A percentile compares a stretch with the other conserved stretches of the same genome.
Evolutionary conservation across 2,888 invertebrate species (phyloP).

Genomic region (Elysia crispata): DNA sequence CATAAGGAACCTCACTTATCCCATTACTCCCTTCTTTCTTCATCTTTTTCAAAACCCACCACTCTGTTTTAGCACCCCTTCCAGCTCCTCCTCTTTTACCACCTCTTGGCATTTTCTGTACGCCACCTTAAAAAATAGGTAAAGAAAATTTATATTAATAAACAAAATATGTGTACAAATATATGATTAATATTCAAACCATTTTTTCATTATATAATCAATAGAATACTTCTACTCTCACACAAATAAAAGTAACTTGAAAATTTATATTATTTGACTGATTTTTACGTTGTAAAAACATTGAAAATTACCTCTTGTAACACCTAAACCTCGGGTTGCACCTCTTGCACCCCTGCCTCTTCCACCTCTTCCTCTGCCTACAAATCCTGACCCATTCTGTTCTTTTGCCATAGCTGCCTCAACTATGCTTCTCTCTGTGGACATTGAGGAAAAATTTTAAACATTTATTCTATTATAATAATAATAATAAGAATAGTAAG

Average conservation of each 20-base stretch:
- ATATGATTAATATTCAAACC: neutral
- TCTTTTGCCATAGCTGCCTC: too few species aligned
- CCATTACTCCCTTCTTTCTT: slow-evolving; percentile 52
- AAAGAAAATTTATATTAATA: neutral
- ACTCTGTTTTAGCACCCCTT: slow-evolving; percentile 50
- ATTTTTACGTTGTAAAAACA: too few species aligned
- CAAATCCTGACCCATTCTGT: neutral
- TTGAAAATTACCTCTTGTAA: too few species aligned
- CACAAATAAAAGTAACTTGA: too few species aligned
- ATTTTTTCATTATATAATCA: too few species aligned
- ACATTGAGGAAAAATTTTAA: too few species aligned
- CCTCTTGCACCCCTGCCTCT: neutral
- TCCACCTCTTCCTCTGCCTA: neutral
- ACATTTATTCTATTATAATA: too few species aligned
- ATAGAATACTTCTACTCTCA: too few species aligned
- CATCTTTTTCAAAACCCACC: slow-evolving; percentile 64
- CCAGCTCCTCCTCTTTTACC: slow-evolving; percentile 50
- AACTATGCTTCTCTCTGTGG: too few species aligned
- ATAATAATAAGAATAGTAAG: too few species aligned
- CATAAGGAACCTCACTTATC: slow-evolving; percentile 68
- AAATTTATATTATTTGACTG: too few species aligned
- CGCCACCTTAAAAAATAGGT: neutral
- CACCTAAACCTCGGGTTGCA: neutral
- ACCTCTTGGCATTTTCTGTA: slow-evolving; percentile 44
- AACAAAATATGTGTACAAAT: neutral